These are phyloP conservation scores for Cheilosia urbana DNA, from an alignment of 2,888 invertebrate genomes.

Conservation along the genomic window DNA sequence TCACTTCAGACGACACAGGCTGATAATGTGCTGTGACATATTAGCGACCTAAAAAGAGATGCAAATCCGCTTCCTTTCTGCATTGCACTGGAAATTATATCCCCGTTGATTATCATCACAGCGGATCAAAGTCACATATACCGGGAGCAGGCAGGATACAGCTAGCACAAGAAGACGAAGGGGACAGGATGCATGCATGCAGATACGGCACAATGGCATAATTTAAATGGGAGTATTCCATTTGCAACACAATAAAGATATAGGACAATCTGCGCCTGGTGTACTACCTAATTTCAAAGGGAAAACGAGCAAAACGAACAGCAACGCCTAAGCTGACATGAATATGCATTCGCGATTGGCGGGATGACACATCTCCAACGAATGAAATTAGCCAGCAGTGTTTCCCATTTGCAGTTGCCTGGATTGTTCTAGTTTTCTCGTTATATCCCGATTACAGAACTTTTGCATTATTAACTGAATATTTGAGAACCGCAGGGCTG, in stretches of 20 bases:
- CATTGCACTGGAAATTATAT: conserved; percentile 66
- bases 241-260: conserved; percentile 72
- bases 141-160: conserved; percentile 35
- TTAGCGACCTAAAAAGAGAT: conserved; percentile 71
- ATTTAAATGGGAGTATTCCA: conserved; percentile 71
- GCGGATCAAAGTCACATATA: conserved; percentile 72
- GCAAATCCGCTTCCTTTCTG: conserved; percentile 64
- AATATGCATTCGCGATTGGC: conserved; percentile 68
- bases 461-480: background rate
- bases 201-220: conserved; percentile 68
- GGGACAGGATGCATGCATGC: conserved; percentile 57
- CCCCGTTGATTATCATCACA: conserved; percentile 70
- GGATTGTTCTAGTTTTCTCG: conserved; percentile 50
- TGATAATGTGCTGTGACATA: conserved; percentile 62
- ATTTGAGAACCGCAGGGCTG: background rate
- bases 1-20: conserved; percentile 60
- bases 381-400: conserved; percentile 59
- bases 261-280: conserved; percentile 59
- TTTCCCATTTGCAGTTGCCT: conserved; percentile 20
- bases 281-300: conserved; percentile 67
- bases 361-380: conserved; percentile 66
- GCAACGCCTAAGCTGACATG: conserved; percentile 66
- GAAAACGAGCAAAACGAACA: conserved; percentile 47
- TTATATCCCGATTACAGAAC: background rate
- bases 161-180: background rate